phyloP scores from a whole-genome alignment of 2,888 invertebrate species.

The Capitulum mitella region DNA sequence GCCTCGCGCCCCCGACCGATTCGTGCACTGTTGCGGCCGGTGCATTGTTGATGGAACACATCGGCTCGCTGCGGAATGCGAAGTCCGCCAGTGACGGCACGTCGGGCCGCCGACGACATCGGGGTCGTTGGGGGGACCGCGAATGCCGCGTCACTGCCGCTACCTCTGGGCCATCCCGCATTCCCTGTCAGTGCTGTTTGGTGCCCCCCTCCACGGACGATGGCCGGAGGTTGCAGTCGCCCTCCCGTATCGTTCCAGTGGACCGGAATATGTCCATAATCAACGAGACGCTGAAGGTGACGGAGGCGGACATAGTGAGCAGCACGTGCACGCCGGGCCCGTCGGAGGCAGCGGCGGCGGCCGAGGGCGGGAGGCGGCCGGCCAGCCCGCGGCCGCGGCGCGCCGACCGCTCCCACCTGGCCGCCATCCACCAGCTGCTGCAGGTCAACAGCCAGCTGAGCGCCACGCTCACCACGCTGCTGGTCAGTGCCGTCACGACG shows the following conservation, averaged over 20 bases:
- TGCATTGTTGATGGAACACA: too few relatives aligned
- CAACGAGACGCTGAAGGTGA: slow-evolving; percentile 38
- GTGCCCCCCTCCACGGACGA: too few relatives aligned
- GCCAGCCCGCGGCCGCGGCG: slow-evolving; percentile 11
- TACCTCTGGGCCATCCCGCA: too few relatives aligned
- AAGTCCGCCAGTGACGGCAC: too few relatives aligned
- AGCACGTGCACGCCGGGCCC: slow-evolving; percentile 26
- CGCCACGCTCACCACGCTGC: slow-evolving; percentile 54
- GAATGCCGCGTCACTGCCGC: too few relatives aligned
- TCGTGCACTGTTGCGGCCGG: too few relatives aligned
- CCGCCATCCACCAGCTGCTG: background rate
- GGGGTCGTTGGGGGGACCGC: too few relatives aligned
- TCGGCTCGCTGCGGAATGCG: too few relatives aligned
- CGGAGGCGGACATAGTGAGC: slow-evolving; percentile 37
- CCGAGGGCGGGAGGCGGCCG: background rate
- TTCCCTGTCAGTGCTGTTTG: too few relatives aligned
- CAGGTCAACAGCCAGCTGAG: slow-evolving; percentile 22
- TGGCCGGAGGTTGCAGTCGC: too few relatives aligned
- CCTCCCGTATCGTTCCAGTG: slow-evolving; percentile 30
- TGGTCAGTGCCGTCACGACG: slow-evolving; percentile 50
- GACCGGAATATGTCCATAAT: slow-evolving; percentile 34
- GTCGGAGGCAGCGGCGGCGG: slow-evolving; percentile 33
- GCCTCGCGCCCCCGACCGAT: too few relatives aligned
- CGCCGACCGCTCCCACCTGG: background rate
- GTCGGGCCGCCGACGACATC: too few relatives aligned